Conservation (phyloP, 2,888 invertebrate species). For the Watsonalla binaria region DNA sequence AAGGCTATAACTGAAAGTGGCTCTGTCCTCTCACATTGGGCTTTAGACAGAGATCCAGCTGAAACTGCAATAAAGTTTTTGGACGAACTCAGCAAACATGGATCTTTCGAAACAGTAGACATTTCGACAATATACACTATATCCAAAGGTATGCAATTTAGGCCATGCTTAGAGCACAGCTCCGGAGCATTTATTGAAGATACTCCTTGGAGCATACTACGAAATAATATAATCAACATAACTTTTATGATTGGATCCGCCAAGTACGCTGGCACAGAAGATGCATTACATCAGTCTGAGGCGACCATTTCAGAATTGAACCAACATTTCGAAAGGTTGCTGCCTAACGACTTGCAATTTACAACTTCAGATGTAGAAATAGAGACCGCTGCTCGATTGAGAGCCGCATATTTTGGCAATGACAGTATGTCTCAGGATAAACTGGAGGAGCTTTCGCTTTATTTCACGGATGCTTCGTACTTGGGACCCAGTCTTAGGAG, state of each 20-base stretch:
- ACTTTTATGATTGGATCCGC: conserved; percentile 54
- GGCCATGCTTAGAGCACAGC: conserved; percentile 46
- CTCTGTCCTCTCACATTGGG: conserved; percentile 51
- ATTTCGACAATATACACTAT: conserved; percentile 27
- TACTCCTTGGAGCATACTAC: conserved; percentile 46
- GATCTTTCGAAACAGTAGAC: conserved; percentile 20
- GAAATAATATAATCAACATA: conserved; percentile 25
- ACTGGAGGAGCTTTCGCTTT: conserved; percentile 34
- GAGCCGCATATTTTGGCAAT: conserved; percentile 44
- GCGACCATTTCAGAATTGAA: conserved; percentile 35
- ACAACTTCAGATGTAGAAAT: conserved; percentile 18
- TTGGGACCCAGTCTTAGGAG: conserved; percentile 45
- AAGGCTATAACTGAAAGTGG: conserved; percentile 64
- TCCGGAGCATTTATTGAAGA: conserved; percentile 36
- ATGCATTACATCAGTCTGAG: conserved; percentile 35
- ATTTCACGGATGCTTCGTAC: conserved; percentile 51
- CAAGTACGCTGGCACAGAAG: conserved; percentile 46
- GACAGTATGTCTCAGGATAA: conserved; percentile 27
- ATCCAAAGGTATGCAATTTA: conserved; percentile 32
- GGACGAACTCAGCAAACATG: conserved; percentile 32
- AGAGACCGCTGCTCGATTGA: conserved; percentile 30
- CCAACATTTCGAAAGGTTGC: conserved; percentile 25
- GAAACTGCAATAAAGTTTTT: conserved; percentile 43
- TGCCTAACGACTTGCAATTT: conserved; percentile 54
- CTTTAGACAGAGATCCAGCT: conserved; percentile 50